These are phyloP conservation scores for Cataglyphis cursor DNA, from an alignment of 2,888 invertebrate genomes.

Conservation along the genomic window DNA sequence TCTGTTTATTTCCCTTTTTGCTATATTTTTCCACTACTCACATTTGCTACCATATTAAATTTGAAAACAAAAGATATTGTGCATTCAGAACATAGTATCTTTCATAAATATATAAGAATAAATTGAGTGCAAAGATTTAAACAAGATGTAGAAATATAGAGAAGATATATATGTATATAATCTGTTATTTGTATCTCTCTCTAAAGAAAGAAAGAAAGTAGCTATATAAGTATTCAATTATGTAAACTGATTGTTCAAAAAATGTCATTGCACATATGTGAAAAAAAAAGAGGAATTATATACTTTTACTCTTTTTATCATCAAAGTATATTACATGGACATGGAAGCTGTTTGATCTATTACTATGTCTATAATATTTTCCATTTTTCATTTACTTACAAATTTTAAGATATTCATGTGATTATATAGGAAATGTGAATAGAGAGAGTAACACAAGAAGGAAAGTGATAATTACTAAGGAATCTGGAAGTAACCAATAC, in stretches of 20 bases:
- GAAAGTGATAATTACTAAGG: neutral
- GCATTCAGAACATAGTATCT: neutral
- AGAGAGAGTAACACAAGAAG: neutral
- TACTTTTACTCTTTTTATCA: neutral
- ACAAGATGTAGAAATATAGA: neutral
- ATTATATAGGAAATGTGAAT: neutral
- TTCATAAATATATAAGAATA: neutral
- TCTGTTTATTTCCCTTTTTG: neutral
- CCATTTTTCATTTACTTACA: neutral
- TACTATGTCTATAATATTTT: neutral
- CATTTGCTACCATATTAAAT: neutral
- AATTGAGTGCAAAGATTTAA: neutral
- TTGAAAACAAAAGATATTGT: neutral
- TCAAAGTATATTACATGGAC: neutral
- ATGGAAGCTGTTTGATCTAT: neutral
- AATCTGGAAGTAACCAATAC: neutral
- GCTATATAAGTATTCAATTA: neutral
- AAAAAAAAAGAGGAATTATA: neutral
- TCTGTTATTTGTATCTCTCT: neutral
- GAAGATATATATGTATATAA: neutral
- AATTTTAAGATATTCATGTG: neutral
- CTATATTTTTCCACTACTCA: neutral
- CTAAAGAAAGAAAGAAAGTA: neutral
- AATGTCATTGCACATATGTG: neutral
- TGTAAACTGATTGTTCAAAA: neutral